Conservation (phyloP, 2,888 invertebrate genomes). For the Smittia aterrima region DNA sequence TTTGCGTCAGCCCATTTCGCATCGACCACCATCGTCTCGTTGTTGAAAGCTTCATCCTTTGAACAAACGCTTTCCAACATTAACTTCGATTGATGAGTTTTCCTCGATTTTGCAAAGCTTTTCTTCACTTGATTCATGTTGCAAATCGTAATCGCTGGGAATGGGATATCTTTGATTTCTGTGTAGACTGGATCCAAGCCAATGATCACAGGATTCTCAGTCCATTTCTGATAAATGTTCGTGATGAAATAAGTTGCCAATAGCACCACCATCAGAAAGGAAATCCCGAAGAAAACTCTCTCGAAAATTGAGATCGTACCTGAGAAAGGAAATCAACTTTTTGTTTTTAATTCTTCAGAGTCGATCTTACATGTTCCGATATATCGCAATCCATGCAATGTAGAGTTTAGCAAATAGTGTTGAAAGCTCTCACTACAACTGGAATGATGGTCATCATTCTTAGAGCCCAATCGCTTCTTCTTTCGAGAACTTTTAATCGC, state of each 20-base stretch:
- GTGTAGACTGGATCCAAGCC: constrained; percentile 70
- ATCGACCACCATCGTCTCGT: constrained; percentile 51
- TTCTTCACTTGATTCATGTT: constrained; percentile 78
- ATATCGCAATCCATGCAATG: background rate
- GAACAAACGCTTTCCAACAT: constrained; percentile 62
- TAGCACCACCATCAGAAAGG: constrained; percentile 64
- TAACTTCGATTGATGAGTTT: constrained; percentile 55
- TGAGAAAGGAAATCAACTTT: too few species aligned
- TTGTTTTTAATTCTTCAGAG: too few species aligned
- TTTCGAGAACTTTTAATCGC: too few species aligned
- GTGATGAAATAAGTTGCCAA: constrained; percentile 69
- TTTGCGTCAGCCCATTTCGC: constrained; percentile 53
- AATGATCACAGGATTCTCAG: constrained; percentile 71
- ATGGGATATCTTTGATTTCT: constrained; percentile 67
- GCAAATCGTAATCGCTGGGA: constrained; percentile 81
- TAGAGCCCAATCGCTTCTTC: too few species aligned
- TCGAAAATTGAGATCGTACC: constrained; percentile 63
- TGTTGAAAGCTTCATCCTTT: constrained; percentile 53
- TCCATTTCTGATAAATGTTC: constrained; percentile 71
- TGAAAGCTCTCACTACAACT: constrained; percentile 54
- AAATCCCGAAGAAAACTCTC: constrained; percentile 70
- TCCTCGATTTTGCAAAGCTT: constrained; percentile 58
- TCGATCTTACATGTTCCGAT: too few species aligned
- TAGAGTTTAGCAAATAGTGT: constrained; percentile 51
- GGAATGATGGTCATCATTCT: too few species aligned